Percentiles rank a stretch among this genome's conserved stretches.
phyloP scores from a whole-genome alignment of 2,113 vertebrate genomes.

The Hippocampus zosterae region DNA sequence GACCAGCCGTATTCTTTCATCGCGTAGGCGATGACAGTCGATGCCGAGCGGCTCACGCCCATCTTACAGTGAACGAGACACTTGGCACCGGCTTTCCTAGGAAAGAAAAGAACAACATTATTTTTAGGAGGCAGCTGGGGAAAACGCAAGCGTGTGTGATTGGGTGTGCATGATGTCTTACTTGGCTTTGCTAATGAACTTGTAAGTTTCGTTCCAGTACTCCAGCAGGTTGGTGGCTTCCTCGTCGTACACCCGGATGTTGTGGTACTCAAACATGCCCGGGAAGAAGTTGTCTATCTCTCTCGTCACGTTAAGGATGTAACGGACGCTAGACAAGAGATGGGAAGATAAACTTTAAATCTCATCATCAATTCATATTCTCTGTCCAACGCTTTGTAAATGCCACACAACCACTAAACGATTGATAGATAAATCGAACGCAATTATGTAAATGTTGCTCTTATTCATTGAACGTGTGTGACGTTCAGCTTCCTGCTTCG shows the following conservation, averaged over 20 bases:
- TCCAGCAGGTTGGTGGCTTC: constrained; percentile 96
- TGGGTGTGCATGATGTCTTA: constrained; percentile 42
- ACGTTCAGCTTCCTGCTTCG: not conserved
- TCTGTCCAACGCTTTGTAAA: not conserved
- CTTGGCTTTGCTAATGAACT: constrained; percentile 99
- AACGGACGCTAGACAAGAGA: constrained; percentile 76
- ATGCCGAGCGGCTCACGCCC: constrained; percentile 95
- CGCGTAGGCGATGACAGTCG: constrained; percentile 95
- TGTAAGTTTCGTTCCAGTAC: constrained; percentile 97
- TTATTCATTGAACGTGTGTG: not conserved
- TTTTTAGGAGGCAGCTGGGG: not conserved
- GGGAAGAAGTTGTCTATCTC: constrained; percentile 99
- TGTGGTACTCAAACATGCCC: constrained; percentile 92
- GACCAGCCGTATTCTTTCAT: constrained; percentile 99
- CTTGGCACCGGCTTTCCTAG: constrained; percentile 90
- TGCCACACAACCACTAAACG: not conserved
- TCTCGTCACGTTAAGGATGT: constrained; percentile 94
- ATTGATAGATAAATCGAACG: not conserved
- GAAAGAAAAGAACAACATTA: not conserved
- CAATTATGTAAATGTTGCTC: not conserved
- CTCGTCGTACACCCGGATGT: constrained; percentile 95
- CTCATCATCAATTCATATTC: not conserved
- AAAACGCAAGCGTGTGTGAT: not conserved
- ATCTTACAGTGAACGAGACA: constrained; percentile 99
- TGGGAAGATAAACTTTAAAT: not conserved